Evolutionary conservation across 2,797 vertebrate genomes (phyloP).

Genomic region (Gadopsis bispinosus): DNA sequence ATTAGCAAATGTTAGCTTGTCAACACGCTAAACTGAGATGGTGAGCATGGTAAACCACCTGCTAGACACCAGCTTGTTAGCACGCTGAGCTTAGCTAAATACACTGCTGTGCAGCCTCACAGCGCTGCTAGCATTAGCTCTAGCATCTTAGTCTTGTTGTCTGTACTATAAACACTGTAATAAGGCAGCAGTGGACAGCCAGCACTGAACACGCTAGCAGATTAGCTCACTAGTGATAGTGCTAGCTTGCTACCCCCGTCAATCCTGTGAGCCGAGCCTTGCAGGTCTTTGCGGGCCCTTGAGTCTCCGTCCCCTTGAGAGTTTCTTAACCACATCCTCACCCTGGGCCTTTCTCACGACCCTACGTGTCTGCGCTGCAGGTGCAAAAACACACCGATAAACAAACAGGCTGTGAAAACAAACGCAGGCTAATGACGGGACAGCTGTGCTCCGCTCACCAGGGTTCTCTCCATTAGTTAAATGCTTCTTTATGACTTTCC

Average conservation of each 20-base stretch:
- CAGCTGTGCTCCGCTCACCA: constrained; percentile 71
- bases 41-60: background rate
- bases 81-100: too few species aligned
- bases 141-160: too few species aligned
- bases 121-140: too few species aligned
- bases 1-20: background rate
- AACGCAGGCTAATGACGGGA: constrained; percentile 69
- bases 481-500: constrained; percentile 66
- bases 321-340: constrained; percentile 22
- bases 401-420: constrained; percentile 79
- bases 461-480: constrained; percentile 66
- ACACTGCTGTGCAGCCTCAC: too few species aligned
- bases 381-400: constrained; percentile 75
- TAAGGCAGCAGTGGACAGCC: background rate
- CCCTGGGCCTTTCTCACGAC: constrained; percentile 68
- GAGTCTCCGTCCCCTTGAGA: constrained; percentile 19
- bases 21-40: background rate
- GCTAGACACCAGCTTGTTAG: background rate
- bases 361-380: constrained; percentile 60
- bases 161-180: background rate
- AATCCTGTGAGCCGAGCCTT: background rate
- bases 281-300: background rate
- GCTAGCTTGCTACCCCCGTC: background rate
- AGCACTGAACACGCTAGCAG: background rate
- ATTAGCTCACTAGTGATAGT: background rate